Evolutionary conservation across 2,113 vertebrate genomes (phyloP), one percentile per base, ranked within the genome.

Genomic region (Panurus biarmicus): DNA sequence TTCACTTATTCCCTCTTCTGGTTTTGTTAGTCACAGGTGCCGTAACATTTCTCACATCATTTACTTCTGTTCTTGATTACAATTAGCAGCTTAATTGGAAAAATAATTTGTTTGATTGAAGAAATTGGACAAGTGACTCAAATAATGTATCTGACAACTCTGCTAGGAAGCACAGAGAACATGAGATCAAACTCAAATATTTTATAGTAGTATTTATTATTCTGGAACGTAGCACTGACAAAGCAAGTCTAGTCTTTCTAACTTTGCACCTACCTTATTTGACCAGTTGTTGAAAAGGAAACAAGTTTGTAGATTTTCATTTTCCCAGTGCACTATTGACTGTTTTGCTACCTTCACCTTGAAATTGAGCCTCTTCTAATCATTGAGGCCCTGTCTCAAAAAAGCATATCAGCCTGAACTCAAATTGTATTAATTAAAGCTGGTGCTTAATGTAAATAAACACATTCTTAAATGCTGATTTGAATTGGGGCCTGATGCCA

Each of bases 21-120:
- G 78, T 94, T 95, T 92, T 90, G 79, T 87, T 74, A 74, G 36
- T 76, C 90, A 88, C 89, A 94, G 92, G 73, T 95, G 87, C 62
- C 1, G 1, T 54, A 83, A 78, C 21, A 14, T 81, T 88, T 90
- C 71, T 95, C 45, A 53, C 31, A 86, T 88, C 35, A 70, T 78
- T 92, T 89, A 53, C 66, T 91, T 94, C 76, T 88, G 24, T 80
- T 87, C 74, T 56, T 95, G 85, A 87, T 65, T 96, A 81, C 85
- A 83, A 7, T 83, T 85, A 90, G 79, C 47, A 85, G 31, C 60
- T 95, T 90, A 84, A 90, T 86, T 93, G 82, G 60, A 87, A 90
- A 87, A 93, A 91, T 70, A 89, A 87, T 85, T 89, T 85, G 31
- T 92, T 86, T 90, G 86, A 91, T 93, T 91, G 56, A 84, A 90